Conservation (phyloP, 1,140 invertebrate species). For the Drosophila parabipectinata region DNA sequence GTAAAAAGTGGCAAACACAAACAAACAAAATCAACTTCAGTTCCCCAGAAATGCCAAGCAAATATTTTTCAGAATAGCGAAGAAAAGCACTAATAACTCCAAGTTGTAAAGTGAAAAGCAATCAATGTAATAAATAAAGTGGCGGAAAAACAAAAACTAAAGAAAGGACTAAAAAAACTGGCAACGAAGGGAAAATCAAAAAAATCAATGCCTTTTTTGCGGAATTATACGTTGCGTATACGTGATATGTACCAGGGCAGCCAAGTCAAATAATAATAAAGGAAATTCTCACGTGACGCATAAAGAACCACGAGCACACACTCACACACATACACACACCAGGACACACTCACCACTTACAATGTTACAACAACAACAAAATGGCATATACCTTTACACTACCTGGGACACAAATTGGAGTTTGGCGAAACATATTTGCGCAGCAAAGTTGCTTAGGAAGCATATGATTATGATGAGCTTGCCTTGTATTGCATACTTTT, state of each 20-base stretch:
- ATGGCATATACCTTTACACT: slow-evolving; percentile 9
- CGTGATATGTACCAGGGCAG: slow-evolving; percentile 60
- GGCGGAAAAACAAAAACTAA: background rate
- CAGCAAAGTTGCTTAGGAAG: slow-evolving; percentile 32
- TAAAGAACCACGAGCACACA: slow-evolving; percentile 47
- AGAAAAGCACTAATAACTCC: slow-evolving; percentile 36
- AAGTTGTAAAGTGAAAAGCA: slow-evolving; percentile 46
- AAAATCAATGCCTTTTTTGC: slow-evolving; percentile 74
- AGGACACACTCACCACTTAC: too few relatives aligned
- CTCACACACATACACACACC: slow-evolving; percentile 17
- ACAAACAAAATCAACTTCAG: slow-evolving; percentile 16
- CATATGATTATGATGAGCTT: slow-evolving; percentile 70
- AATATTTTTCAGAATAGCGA: slow-evolving; percentile 29
- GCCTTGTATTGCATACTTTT: slow-evolving; percentile 61
- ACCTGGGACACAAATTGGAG: slow-evolving; percentile 46
- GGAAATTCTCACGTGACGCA: slow-evolving; percentile 81
- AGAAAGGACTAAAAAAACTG: background rate
- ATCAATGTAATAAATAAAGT: slow-evolving; percentile 52
- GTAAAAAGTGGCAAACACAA: slow-evolving; percentile 45
- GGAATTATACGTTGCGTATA: slow-evolving; percentile 65
- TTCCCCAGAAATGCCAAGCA: slow-evolving; percentile 9
- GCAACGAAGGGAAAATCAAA: slow-evolving; percentile 32
- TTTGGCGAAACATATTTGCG: slow-evolving; percentile 53
- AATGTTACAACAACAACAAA: too few relatives aligned
- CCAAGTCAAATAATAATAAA: slow-evolving; percentile 77